Evolutionary conservation across 2,113 vertebrate species (phyloP).

Genomic region (Callocephalon fimbriatum): DNA sequence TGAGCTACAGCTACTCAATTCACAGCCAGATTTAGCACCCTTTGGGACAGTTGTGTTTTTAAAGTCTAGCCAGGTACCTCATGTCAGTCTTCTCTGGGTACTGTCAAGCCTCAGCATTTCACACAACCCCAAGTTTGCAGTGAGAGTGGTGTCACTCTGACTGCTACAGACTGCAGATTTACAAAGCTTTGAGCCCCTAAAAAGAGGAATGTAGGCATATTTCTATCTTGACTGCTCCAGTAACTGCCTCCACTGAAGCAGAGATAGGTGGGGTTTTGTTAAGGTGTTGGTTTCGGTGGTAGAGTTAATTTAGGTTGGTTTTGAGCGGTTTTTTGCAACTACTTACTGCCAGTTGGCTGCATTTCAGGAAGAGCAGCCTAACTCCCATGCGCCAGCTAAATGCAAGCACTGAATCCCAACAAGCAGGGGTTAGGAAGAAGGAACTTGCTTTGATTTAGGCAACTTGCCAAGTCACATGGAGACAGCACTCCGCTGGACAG

Average conservation of each 20-base stretch:
- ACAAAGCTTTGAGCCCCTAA: background rate
- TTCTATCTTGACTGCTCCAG: background rate
- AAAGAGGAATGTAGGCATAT: accelerated
- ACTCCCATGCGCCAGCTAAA: accelerated
- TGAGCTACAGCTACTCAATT: accelerated
- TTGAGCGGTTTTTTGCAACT: background rate
- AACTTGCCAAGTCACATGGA: background rate
- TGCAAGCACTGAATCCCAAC: accelerated
- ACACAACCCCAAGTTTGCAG: accelerated
- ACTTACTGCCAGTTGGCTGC: background rate
- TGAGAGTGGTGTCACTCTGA: background rate
- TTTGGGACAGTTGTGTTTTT: background rate
- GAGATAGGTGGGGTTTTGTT: accelerated
- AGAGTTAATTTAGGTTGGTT: background rate
- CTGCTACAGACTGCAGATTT: background rate
- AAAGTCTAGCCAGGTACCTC: background rate
- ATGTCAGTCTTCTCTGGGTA: background rate
- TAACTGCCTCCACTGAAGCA: background rate
- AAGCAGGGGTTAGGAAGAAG: background rate
- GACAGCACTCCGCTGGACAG: accelerated
- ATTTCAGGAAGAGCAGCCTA: background rate
- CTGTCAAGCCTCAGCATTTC: background rate
- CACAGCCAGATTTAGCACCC: too few species aligned
- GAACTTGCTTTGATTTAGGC: background rate
- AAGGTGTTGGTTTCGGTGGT: background rate